Base-by-base conservation (phyloP, 1,140 invertebrate species). In the Zaprionus africanus region DNA sequence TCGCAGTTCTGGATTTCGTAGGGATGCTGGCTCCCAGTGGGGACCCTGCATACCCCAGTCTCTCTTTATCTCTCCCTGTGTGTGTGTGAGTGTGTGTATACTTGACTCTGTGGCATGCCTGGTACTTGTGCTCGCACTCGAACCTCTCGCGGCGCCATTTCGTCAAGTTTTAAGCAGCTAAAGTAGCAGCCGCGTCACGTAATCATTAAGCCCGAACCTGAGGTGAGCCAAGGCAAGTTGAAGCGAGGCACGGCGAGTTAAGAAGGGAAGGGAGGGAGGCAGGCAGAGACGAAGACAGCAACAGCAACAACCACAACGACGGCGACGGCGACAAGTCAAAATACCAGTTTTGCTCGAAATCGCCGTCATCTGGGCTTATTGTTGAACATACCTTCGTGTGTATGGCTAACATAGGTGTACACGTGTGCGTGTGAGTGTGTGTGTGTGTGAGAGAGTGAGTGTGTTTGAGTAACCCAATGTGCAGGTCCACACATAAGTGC, bases 141-240 rank as follows among this genome's bases (percentile, higher is more conserved):
- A 24, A 22, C 11, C 17, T 36, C 41, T 24, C n/a, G 51, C 57
- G 53, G 60, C 58, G 72, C 56, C 60, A 60, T 73, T 79, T 68
- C 74, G 64, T 77, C 74, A 79, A 65, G 46, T 65, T 38, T 65
- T 57, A 36, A 24, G 41, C 61, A 61, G 66, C 38, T 43, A 68
- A 53, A 64, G 60, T 66, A 65, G 64, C 64, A 64, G 53, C 67
- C 66, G 77, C 77, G 69, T 79, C 78, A 70, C 78, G 78, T 79
- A 73, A 79, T 79, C 69, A 73, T 73, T 77, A 79, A 79, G 68
- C 34, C 67, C 63, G 65, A 41, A 64, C 67, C 49, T 51, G 46
- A 26, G 22, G 15, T 9, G 15, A 36, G 41, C 17, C 7, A 54
- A 31, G 26, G 43, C 28, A 28, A 19, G 34, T 51, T 26, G 53